A percentile compares a stretch with the other conserved stretches of the same genome.
Evolutionary conservation across 2,888 invertebrate genomes (phyloP).

Genomic region (Lycocerus yunnanus): DNA sequence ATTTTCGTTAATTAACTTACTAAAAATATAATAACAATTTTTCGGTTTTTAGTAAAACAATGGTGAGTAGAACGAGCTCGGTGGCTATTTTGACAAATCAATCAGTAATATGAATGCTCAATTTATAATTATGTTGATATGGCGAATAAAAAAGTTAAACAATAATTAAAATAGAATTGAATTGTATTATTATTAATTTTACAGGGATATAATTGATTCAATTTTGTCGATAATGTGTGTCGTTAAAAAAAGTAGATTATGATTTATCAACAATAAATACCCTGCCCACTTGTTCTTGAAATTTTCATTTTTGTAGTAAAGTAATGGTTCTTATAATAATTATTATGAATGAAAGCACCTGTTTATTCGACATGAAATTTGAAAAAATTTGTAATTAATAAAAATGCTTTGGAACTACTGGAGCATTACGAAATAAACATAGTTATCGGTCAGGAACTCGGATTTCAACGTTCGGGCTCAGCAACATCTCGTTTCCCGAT

Average conservation of each 20-base stretch:
- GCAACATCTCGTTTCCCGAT: slow-evolving; percentile 29
- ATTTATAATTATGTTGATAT: neutral
- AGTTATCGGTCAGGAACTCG: slow-evolving; percentile 29
- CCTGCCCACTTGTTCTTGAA: too few species aligned
- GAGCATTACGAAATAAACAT: slow-evolving; percentile 29
- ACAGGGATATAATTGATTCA: slow-evolving; percentile 3
- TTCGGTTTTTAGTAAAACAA: neutral
- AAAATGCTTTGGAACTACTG: slow-evolving; percentile 17
- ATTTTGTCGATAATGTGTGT: slow-evolving; percentile 3
- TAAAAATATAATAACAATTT: neutral
- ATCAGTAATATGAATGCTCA: neutral
- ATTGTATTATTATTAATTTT: slow-evolving; percentile 8
- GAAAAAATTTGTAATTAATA: neutral
- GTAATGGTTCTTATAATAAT: too few species aligned
- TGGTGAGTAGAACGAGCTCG: neutral
- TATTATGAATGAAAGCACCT: neutral
- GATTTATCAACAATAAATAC: neutral
- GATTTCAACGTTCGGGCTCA: neutral
- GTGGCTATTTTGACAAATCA: neutral
- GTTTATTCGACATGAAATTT: neutral
- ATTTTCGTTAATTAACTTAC: neutral
- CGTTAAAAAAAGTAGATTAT: neutral
- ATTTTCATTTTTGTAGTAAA: neutral
- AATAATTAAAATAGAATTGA: slow-evolving; percentile 6
- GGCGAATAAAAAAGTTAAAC: neutral